Evolutionary conservation across 2,797 vertebrate genomes (phyloP).

Genomic region (Gadopsis marmoratus): DNA sequence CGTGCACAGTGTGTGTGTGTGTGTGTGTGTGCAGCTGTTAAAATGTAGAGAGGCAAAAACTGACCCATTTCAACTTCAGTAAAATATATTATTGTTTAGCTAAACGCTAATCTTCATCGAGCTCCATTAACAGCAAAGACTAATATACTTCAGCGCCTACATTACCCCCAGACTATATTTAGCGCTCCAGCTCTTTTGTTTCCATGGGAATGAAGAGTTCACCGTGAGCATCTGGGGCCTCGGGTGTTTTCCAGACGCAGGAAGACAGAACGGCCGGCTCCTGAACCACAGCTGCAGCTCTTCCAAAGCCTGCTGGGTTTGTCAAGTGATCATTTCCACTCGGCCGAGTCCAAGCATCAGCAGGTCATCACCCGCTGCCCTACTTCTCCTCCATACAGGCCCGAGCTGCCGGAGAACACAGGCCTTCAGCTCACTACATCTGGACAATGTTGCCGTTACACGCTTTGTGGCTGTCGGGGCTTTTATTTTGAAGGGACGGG

Average conservation of each 20-base stretch:
- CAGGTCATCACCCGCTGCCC: slow-evolving; percentile 66
- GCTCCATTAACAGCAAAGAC: slow-evolving; percentile 37
- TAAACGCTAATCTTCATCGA: slow-evolving; percentile 17
- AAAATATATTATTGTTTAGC: neutral
- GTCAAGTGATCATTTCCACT: slow-evolving; percentile 77
- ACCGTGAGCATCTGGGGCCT: slow-evolving; percentile 47
- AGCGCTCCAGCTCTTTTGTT: slow-evolving; percentile 69
- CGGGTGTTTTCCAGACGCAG: slow-evolving; percentile 71
- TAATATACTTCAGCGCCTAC: slow-evolving; percentile 37
- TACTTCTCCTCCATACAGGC: slow-evolving; percentile 52
- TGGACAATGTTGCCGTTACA: slow-evolving; percentile 42
- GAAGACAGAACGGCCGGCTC: slow-evolving; percentile 50
- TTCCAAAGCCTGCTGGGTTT: slow-evolving; percentile 71
- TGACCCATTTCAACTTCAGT: neutral
- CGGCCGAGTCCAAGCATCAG: slow-evolving; percentile 66
- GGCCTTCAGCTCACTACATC: slow-evolving; percentile 47
- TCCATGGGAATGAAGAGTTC: slow-evolving; percentile 79
- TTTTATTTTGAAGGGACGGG: slow-evolving; percentile 17
- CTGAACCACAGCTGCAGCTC: slow-evolving; percentile 53
- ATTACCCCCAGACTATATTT: slow-evolving; percentile 69
- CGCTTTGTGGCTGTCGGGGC: neutral
- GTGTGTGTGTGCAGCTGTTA: neutral
- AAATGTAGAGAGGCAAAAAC: slow-evolving; percentile 12
- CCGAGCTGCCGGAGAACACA: slow-evolving; percentile 23
- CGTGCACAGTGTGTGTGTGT: neutral